phyloP scores from a whole-genome alignment of 2,888 invertebrate genomes.

The Odontocolon sp. region DNA sequence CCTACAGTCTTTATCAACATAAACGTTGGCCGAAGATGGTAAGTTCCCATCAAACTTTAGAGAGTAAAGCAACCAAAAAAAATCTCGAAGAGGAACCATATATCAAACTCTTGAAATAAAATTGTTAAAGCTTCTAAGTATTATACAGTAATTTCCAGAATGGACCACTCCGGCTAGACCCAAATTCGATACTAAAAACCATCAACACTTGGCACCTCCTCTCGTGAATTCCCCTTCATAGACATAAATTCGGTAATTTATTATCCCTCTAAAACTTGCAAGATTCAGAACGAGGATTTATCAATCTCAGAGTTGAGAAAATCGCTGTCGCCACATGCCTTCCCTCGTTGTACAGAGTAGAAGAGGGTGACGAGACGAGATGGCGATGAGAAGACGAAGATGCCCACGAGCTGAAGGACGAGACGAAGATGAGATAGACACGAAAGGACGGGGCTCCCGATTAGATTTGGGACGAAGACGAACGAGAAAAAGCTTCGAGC shows the following conservation, averaged over 20 bases:
- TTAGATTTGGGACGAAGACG: constrained; percentile 58
- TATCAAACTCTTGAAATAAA: too few species aligned
- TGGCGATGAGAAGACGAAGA: constrained; percentile 21
- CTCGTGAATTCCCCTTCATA: background rate
- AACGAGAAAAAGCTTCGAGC: constrained; percentile 48
- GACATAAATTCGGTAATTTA: constrained; percentile 34
- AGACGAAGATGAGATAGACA: constrained; percentile 24
- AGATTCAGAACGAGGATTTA: constrained; percentile 23
- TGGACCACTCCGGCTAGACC: background rate
- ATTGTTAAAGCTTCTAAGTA: too few species aligned
- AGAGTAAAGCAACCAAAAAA: too few species aligned
- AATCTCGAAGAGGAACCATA: too few species aligned
- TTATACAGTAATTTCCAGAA: too few species aligned
- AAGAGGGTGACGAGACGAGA: constrained; percentile 38
- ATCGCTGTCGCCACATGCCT: constrained; percentile 18
- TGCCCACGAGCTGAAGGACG: constrained; percentile 6
- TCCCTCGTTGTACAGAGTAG: constrained; percentile 9
- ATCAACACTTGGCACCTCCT: background rate
- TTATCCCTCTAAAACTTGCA: constrained; percentile 4
- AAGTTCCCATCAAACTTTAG: too few species aligned
- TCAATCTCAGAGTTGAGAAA: constrained; percentile 39
- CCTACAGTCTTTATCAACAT: too few species aligned
- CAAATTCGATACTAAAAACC: background rate
- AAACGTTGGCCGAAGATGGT: too few species aligned
- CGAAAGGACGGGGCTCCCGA: constrained; percentile 34